A percentile compares a stretch with the other conserved stretches of the same genome.
phyloP scores from a whole-genome alignment of 1,140 invertebrate genomes.

The Lasioglossum baleicum region DNA sequence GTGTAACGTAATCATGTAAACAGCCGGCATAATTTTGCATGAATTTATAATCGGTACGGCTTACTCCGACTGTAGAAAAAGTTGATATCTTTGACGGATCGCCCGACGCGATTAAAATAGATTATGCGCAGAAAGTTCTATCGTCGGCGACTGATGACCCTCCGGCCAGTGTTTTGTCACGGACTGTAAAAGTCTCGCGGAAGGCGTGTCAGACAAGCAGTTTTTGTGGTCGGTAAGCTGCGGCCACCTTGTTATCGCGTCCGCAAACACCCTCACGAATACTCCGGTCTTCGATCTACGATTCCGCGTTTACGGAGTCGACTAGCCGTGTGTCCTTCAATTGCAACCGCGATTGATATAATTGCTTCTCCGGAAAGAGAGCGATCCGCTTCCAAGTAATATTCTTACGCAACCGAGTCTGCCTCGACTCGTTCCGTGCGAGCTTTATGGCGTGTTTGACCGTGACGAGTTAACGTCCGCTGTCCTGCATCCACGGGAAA shows the following conservation, averaged over 20 bases:
- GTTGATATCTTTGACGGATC: constrained; percentile 8
- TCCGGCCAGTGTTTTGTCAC: constrained; percentile 39
- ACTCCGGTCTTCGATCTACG: constrained; percentile 30
- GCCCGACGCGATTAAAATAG: constrained; percentile 27
- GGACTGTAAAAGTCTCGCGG: constrained; percentile 31
- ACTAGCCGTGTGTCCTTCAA: constrained; percentile 4
- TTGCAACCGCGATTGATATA: constrained; percentile 5
- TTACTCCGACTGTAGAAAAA: constrained; percentile 25
- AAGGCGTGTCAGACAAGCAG: constrained; percentile 45
- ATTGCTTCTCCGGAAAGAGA: constrained; percentile 1
- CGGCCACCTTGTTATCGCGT: constrained; percentile 54
- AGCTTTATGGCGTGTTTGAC: background rate
- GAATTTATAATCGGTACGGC: background rate
- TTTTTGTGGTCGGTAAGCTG: constrained; percentile 46
- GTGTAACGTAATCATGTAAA: no score
- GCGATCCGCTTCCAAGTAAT: background rate
- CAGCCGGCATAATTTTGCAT: no score
- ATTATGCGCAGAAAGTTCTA: constrained; percentile 32
- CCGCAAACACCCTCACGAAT: constrained; percentile 58
- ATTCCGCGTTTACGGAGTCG: constrained; percentile 12
- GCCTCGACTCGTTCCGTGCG: background rate
- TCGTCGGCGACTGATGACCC: constrained; percentile 5
- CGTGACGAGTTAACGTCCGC: background rate
- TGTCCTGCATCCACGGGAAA: background rate
- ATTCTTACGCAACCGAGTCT: background rate